phyloP scores from a whole-genome alignment of 2,888 invertebrate species.

The Hipparchia semele region DNA sequence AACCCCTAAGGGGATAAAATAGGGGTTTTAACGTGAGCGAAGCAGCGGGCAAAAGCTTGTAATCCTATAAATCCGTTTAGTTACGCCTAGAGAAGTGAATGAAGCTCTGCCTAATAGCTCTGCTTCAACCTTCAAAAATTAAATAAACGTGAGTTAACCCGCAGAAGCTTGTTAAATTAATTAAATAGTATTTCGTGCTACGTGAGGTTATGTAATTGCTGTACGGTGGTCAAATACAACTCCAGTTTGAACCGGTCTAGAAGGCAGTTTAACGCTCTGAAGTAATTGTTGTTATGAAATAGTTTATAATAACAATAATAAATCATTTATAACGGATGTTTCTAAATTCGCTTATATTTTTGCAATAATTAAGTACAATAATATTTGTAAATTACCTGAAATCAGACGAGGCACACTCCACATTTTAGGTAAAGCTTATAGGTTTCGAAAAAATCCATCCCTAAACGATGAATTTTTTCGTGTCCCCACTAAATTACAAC shows the following conservation, averaged over 20 bases:
- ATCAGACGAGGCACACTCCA: background rate
- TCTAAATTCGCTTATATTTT: background rate
- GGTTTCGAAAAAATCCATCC: too few relatives aligned
- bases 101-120: too few relatives aligned
- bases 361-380: background rate
- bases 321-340: conserved; percentile 3
- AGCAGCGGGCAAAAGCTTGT: too few relatives aligned
- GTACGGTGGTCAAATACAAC: background rate
- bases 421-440: too few relatives aligned
- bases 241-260: conserved; percentile 8
- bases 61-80: too few relatives aligned
- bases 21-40: too few relatives aligned
- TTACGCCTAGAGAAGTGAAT: too few relatives aligned
- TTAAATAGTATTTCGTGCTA: conserved; percentile 10
- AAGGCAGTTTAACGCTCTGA: conserved; percentile 8
- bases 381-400: background rate
- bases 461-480: too few relatives aligned
- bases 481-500: too few relatives aligned
- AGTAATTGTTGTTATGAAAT: conserved; percentile 17
- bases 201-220: conserved; percentile 1
- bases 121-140: background rate
- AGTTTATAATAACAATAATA: conserved; percentile 11
- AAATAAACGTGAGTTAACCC: background rate
- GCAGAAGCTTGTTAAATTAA: conserved; percentile 8
- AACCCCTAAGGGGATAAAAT: too few relatives aligned